Conservation (phyloP, 2,113 vertebrate genomes). For the Triplophysa rosa region DNA sequence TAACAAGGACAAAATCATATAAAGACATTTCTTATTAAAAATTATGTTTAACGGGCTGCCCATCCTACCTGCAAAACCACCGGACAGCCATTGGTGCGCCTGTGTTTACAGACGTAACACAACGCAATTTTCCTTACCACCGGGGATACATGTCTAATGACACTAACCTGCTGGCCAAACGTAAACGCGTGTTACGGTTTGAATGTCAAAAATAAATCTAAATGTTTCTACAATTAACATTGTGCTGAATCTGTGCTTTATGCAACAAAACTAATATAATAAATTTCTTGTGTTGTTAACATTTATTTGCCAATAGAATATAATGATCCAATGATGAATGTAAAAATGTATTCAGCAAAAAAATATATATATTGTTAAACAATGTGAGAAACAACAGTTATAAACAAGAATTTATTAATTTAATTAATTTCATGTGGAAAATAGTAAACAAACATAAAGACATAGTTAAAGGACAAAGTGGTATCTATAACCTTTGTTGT, state of each 20-base stretch:
- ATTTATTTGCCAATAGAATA: no score
- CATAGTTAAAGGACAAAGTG: not conserved
- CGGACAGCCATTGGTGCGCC: constrained; percentile 73
- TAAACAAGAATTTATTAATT: no score
- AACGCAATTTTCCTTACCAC: constrained; percentile 34
- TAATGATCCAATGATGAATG: no score
- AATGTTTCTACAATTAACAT: not conserved
- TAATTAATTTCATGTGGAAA: no score
- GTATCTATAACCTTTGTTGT: no score
- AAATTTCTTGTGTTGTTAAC: no score
- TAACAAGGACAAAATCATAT: not conserved
- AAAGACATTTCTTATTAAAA: not conserved
- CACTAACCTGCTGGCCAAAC: constrained; percentile 3
- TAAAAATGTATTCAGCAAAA: no score
- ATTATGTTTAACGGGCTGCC: not conserved
- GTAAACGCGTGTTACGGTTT: not conserved
- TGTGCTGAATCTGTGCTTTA: no score
- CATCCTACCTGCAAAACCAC: constrained; percentile 78
- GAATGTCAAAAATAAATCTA: not conserved
- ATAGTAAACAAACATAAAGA: no score
- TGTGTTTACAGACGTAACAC: constrained; percentile 31
- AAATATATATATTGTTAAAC: no score
- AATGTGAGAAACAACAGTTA: no score
- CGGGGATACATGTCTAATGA: constrained; percentile 8
- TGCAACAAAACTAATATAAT: no score